Conservation (phyloP, 2,797 vertebrate species). For the Trichosurus vulpecula region DNA sequence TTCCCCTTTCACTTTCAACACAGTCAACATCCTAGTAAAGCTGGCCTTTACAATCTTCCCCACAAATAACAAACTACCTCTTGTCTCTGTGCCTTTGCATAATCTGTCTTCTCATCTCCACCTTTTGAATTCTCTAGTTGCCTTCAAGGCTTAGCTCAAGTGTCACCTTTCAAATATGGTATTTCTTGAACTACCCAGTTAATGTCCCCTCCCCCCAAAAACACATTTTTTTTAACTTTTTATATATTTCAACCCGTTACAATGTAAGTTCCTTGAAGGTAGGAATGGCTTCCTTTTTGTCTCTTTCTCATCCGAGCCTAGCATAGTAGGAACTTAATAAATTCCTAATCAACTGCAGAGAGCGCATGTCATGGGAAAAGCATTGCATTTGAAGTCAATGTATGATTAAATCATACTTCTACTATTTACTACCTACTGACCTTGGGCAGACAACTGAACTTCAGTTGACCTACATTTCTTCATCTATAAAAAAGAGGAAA, state of each 20-base stretch:
- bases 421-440: neutral
- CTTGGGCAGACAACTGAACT: neutral
- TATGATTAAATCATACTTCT: neutral
- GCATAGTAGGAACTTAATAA: neutral
- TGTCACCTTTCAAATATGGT: no score
- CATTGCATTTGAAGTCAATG: neutral
- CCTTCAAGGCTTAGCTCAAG: neutral
- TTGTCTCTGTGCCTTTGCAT: neutral
- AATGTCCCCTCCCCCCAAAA: neutral
- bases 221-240: no score
- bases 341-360: neutral
- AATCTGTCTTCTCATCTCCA: neutral
- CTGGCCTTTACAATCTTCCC: neutral
- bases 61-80: neutral
- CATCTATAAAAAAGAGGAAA: neutral
- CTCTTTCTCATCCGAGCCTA: neutral
- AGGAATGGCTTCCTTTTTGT: neutral
- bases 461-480: neutral
- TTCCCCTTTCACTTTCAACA: neutral
- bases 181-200: neutral
- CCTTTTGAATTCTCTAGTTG: neutral
- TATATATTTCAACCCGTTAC: neutral
- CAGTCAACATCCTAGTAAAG: no score
- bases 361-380: no score
- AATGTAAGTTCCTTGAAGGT: neutral